phyloP scores from a whole-genome alignment of 2,113 vertebrate species.

The Dicaeum eximium region DNA sequence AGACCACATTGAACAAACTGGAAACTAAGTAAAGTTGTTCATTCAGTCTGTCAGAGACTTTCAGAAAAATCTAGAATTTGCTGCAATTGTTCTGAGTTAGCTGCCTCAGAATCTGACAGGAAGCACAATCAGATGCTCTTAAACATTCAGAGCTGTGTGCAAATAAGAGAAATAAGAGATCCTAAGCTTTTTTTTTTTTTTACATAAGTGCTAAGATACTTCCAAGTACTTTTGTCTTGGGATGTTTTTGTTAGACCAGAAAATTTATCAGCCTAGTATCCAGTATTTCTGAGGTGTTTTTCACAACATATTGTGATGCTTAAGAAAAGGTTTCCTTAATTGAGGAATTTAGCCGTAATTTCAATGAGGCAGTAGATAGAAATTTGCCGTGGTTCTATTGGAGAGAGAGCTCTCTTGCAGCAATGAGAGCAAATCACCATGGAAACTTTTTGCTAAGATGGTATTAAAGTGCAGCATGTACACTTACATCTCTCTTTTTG shows the following conservation, averaged over 20 bases:
- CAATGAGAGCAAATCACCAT: constrained; percentile 8
- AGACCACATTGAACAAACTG: not conserved
- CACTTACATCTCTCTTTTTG: not conserved
- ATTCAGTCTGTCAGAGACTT: not conserved
- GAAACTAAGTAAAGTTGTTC: not conserved
- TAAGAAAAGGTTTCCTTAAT: not conserved
- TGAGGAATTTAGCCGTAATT: not conserved
- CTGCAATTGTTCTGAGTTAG: not conserved
- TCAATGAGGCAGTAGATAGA: not conserved
- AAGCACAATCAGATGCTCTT: not conserved
- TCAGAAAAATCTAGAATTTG: not conserved
- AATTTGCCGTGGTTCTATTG: not conserved
- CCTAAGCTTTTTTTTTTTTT: not conserved
- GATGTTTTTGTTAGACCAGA: not conserved
- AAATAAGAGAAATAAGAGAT: not conserved
- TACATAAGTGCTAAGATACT: not conserved
- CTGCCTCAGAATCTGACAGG: not conserved
- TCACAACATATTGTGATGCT: not conserved
- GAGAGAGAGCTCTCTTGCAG: not conserved
- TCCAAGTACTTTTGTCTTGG: not conserved
- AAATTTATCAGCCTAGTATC: not conserved
- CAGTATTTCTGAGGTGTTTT: not conserved
- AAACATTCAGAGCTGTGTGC: not conserved
- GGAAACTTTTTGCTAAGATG: not conserved
- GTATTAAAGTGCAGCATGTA: not conserved